phyloP scores from a whole-genome alignment of 2,888 invertebrate species.

The Rotaria socialis region DNA sequence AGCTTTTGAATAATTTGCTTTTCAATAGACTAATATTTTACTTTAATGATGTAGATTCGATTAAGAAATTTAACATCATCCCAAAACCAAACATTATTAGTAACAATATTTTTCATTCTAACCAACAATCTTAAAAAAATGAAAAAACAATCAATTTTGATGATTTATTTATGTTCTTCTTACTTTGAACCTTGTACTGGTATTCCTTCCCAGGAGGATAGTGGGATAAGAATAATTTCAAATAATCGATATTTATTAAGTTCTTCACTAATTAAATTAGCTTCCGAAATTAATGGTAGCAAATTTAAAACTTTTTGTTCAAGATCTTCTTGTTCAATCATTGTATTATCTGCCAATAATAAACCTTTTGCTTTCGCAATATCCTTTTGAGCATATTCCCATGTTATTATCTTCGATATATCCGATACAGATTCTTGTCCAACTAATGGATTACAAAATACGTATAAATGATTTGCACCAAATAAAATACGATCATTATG shows the following conservation, averaged over 20 bases:
- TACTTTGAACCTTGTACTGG: background rate
- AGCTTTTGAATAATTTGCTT: background rate
- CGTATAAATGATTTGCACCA: slow-evolving; percentile 60
- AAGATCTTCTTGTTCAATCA: slow-evolving; percentile 58
- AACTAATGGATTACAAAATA: slow-evolving; percentile 55
- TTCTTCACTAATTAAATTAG: slow-evolving; percentile 60
- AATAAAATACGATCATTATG: slow-evolving; percentile 59
- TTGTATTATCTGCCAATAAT: slow-evolving; percentile 51
- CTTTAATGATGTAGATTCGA: slow-evolving; percentile 59
- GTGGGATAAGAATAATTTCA: slow-evolving; percentile 59
- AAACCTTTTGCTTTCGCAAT: slow-evolving; percentile 60
- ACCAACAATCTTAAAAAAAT: slow-evolving; percentile 56
- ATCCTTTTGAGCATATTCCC: slow-evolving; percentile 60
- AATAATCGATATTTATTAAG: slow-evolving; percentile 58
- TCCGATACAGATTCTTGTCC: slow-evolving; percentile 50
- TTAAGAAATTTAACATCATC: slow-evolving; percentile 60
- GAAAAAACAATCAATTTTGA: background rate
- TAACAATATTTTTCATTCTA: slow-evolving; percentile 58
- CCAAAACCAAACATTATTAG: slow-evolving; percentile 59
- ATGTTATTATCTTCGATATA: slow-evolving; percentile 51
- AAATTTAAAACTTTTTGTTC: slow-evolving; percentile 60
- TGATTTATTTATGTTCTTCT: background rate
- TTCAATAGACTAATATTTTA: background rate
- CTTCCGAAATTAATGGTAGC: slow-evolving; percentile 59
- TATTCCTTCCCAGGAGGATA: slow-evolving; percentile 48